phyloP scores from a whole-genome alignment of 2,888 invertebrate species.

The Onthophagus sagittarius region DNA sequence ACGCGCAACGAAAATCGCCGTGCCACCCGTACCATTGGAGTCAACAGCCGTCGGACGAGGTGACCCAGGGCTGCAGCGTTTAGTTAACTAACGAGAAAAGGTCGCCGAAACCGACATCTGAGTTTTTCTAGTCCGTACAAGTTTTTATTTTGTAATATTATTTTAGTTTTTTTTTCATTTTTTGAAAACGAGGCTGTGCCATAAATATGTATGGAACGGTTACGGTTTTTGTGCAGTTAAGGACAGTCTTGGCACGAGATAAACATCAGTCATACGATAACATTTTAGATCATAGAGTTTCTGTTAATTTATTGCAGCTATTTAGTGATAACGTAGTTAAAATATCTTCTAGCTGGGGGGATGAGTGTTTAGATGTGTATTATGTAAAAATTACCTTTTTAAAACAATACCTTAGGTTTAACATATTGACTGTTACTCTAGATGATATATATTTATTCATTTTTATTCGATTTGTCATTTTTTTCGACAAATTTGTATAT shows the following conservation, averaged over 20 bases:
- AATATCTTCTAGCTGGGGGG: conserved; percentile 19
- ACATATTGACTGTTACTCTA: conserved; percentile 20
- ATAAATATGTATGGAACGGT: conserved; percentile 40
- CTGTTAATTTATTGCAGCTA: conserved; percentile 23
- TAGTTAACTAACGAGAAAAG: conserved; percentile 36
- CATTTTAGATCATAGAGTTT: conserved; percentile 14
- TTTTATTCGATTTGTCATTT: conserved; percentile 24
- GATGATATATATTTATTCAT: conserved; percentile 23
- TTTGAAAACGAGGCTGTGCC: conserved; percentile 48
- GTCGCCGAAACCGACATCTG: conserved; percentile 14
- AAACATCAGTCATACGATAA: conserved; percentile 15
- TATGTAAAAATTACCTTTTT: conserved; percentile 5
- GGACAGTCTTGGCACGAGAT: conserved; percentile 23
- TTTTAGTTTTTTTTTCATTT: conserved; percentile 34
- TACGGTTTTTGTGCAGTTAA: conserved; percentile 29
- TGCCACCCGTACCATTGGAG: conserved; percentile 54
- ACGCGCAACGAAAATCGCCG: conserved; percentile 44
- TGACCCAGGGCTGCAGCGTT: conserved; percentile 55
- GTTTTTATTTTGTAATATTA: conserved; percentile 24
- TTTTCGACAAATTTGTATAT: conserved; percentile 21
- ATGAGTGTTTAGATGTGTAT: conserved; percentile 18
- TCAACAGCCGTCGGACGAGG: conserved; percentile 53
- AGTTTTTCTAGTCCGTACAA: conserved; percentile 1
- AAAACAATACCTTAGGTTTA: neutral
- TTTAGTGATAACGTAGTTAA: conserved; percentile 21